Evolutionary conservation across 2,797 vertebrate species (phyloP).

Genomic region (Propithecus deckenii): DNA sequence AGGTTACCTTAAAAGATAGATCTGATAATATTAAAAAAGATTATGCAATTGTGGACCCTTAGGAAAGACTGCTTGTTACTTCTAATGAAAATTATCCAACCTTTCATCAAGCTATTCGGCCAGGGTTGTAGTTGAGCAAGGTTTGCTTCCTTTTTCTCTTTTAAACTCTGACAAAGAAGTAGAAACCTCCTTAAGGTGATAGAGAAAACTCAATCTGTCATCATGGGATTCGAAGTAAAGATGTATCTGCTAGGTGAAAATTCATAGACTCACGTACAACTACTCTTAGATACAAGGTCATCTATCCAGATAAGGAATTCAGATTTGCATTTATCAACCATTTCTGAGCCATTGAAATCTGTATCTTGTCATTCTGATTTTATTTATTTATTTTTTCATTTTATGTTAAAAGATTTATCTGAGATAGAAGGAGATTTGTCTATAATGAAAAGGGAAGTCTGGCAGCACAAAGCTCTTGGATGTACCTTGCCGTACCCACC

Average conservation of each 20-base stretch:
- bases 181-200: neutral
- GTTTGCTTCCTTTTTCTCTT: neutral
- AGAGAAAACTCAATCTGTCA: neutral
- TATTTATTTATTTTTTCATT: neutral
- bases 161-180: neutral
- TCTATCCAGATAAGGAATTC: neutral
- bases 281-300: neutral
- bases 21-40: neutral
- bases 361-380: neutral
- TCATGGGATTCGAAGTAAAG: neutral
- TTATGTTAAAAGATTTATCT: neutral
- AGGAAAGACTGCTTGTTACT: neutral
- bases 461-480: neutral
- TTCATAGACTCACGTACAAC: neutral
- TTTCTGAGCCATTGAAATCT: neutral
- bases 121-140: neutral
- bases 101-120: neutral
- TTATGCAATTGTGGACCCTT: neutral
- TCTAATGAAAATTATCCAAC: neutral
- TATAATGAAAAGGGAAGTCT: neutral
- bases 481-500: neutral
- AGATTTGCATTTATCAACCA: neutral
- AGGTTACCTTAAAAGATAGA: neutral
- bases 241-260: neutral
- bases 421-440: neutral